Evolutionary conservation across 2,113 vertebrate species (phyloP).

Genomic region (Mirounga angustirostris): DNA sequence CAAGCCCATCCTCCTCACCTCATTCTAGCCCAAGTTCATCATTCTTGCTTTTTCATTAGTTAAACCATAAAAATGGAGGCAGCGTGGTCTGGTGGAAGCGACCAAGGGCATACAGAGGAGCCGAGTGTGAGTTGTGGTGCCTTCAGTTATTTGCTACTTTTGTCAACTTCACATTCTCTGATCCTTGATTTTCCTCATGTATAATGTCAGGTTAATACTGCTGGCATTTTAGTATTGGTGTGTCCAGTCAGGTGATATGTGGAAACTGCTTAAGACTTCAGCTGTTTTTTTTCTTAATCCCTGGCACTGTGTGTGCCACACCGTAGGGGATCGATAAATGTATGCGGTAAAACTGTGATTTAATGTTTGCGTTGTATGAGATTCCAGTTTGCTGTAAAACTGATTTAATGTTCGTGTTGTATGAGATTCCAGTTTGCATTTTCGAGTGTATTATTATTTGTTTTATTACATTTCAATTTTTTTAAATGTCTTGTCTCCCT

Average conservation of each 20-base stretch:
- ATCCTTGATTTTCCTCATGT: not conserved
- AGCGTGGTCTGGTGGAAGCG: not conserved
- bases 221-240: not conserved
- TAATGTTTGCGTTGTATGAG: not conserved
- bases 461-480: not conserved
- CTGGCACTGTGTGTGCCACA: not conserved
- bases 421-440: not conserved
- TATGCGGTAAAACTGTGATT: not conserved
- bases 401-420: not conserved
- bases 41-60: constrained; percentile 34
- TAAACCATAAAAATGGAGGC: not conserved
- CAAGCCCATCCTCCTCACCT: not conserved
- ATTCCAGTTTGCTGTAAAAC: not conserved
- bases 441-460: not conserved
- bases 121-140: not conserved
- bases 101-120: not conserved
- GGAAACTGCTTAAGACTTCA: not conserved
- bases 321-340: not conserved
- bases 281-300: not conserved
- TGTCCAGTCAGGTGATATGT: not conserved
- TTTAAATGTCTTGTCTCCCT: not conserved
- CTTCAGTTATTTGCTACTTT: not conserved
- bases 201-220: not conserved
- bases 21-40: not conserved
- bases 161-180: not conserved